Evolutionary conservation across 1,140 invertebrate genomes (phyloP).

Genomic region (Ostrea edulis): DNA sequence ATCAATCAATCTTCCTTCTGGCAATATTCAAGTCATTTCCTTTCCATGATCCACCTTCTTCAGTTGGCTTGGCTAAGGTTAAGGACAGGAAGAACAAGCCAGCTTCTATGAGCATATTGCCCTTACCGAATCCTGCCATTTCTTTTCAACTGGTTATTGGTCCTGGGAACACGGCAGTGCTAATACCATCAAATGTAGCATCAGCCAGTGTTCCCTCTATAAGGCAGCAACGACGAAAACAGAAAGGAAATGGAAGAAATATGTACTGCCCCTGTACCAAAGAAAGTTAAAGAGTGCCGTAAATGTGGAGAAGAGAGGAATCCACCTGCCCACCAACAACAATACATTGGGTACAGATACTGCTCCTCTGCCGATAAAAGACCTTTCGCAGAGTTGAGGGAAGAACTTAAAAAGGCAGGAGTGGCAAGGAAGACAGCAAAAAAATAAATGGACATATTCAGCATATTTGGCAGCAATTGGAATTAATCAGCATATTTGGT

Average conservation of each 20-base stretch:
- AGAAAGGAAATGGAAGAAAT: conserved; percentile 1
- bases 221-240: neutral
- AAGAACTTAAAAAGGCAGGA: conserved; percentile 33
- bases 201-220: neutral
- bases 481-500: too few relatives aligned
- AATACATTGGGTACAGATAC: conserved; percentile 52
- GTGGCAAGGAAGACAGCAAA: conserved; percentile 46
- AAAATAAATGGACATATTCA: too few relatives aligned
- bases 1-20: neutral
- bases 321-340: conserved; percentile 41
- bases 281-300: conserved; percentile 10
- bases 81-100: conserved; percentile 22
- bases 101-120: neutral
- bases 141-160: neutral
- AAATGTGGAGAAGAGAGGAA: conserved; percentile 53
- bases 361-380: neutral
- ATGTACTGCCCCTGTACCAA: conserved; percentile 1
- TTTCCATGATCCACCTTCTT: conserved; percentile 25
- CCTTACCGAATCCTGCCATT: neutral
- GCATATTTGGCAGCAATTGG: too few relatives aligned
- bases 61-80: conserved; percentile 44
- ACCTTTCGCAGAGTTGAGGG: conserved; percentile 44
- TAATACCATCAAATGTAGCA: neutral
- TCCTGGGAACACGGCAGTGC: neutral
- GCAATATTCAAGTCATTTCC: neutral